Evolutionary conservation across 2,888 invertebrate species (phyloP), one percentile per base, ranked within the genome.

Genomic region (Escarpia spicata): DNA sequence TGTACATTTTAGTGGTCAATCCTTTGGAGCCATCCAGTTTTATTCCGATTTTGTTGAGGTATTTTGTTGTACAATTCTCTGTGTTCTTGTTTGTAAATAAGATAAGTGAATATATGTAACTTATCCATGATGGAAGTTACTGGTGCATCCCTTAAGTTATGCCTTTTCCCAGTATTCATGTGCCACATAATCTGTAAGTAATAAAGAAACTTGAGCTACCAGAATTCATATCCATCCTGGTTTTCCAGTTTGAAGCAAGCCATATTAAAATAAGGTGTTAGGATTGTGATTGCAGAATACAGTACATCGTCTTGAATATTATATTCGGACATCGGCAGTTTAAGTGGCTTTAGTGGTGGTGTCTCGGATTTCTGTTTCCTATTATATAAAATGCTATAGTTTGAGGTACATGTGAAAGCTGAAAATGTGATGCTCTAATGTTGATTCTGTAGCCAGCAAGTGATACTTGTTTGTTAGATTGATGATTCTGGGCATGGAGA

Each of bases 1-100:
- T 75, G 75, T 75, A 75, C 75, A 75, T 75, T 75, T 75, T 75
- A 19, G n/a, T 15, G 19, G 75, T 75, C 15, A 75, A 75, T 75
- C 52, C 52, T 52, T 52, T 52, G 52, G 52, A 52, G 52, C 52
- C 52, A 52, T 52, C 75, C 75, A 75, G 75, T 75, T 75, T 75
- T 75, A 75, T 75, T 75, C 75, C 75, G 75, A 75, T 75, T 75
- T 75, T 75, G 75, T 75, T 75, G 75, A 75, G 75, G 15, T 75
- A 75, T 75, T 75, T 75, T 75, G 75, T 75, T 75, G 75, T 75
- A 75, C 75, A 75, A 75, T 75, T 75, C 19, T 75, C 75, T 75
- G 2, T 75, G 75, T 75, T 75, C 75, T 75, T 75, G 75, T 75
- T 75, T 75, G 75, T 75, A 75, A 75, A 75, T 75, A 75, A 75